Evolutionary conservation across 1,140 invertebrate species (phyloP).

Genomic region (Drosophila quadrilineata): DNA sequence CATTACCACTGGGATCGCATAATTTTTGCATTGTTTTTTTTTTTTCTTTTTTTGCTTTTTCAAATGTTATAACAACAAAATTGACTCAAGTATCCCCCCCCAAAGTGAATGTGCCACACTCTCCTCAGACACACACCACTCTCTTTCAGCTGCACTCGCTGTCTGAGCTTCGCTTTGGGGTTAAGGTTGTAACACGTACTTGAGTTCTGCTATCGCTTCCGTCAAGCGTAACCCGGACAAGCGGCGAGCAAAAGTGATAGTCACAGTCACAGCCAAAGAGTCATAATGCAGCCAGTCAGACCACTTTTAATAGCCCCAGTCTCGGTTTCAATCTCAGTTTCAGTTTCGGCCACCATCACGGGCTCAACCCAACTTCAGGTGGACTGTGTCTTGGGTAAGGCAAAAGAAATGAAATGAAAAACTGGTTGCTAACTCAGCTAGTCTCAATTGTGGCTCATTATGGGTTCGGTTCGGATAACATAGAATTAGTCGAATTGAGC

Average conservation of each 20-base stretch:
- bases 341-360: constrained; percentile 16
- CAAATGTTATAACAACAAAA: constrained; percentile 75
- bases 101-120: constrained; percentile 41
- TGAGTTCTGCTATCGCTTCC: constrained; percentile 65
- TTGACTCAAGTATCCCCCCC: constrained; percentile 57
- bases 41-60: too few relatives aligned
- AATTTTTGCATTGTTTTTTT: constrained; percentile 75
- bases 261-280: constrained; percentile 26
- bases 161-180: constrained; percentile 51
- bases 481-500: too few relatives aligned
- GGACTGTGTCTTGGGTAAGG: constrained; percentile 2
- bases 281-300: constrained; percentile 52
- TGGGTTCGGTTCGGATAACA: too few relatives aligned
- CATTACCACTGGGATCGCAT: constrained; percentile 66
- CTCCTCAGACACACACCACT: not conserved
- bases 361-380: too few relatives aligned
- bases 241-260: constrained; percentile 46
- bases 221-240: constrained; percentile 50
- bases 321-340: constrained; percentile 36
- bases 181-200: constrained; percentile 77
- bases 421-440: not conserved
- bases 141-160: not conserved
- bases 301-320: constrained; percentile 53
- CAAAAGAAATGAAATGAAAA: not conserved
- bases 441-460: not conserved